A percentile compares a stretch with the other conserved stretches of the same genome.
These are phyloP conservation scores for Amblyjoppa proteus DNA, from an alignment of 2,888 invertebrate species.

Conservation along the genomic window DNA sequence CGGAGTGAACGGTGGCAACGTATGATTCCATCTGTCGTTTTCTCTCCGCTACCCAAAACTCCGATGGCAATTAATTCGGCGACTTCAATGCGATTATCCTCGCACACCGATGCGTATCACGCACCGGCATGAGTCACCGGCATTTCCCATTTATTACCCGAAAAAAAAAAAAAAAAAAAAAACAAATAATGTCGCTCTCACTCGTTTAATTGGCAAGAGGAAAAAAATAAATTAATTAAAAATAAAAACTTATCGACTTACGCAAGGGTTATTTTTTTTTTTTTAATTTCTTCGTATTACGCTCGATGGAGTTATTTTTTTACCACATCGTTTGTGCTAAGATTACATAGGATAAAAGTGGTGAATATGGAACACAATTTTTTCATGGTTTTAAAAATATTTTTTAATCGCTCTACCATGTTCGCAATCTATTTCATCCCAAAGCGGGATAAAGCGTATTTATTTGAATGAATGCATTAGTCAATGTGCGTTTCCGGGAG, in stretches of 20 bases:
- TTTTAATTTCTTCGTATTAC: too few species aligned
- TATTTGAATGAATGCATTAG: not conserved
- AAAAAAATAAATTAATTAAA: not conserved
- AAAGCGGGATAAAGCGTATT: not conserved
- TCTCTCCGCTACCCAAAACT: not conserved
- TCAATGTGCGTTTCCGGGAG: not conserved
- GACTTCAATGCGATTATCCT: conserved; percentile 5
- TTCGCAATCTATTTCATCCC: not conserved
- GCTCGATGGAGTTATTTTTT: too few species aligned
- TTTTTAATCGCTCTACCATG: not conserved
- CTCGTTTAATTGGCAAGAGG: not conserved
- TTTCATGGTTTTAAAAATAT: not conserved
- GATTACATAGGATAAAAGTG: not conserved
- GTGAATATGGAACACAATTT: not conserved
- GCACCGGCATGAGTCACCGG: conserved; percentile 24
- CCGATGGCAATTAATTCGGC: conserved; percentile 24
- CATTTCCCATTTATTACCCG: not conserved
- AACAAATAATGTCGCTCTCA: not conserved
- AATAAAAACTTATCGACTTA: not conserved
- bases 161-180: not conserved
- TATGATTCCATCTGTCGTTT: not conserved
- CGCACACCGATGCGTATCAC: not conserved
- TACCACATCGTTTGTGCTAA: too few species aligned
- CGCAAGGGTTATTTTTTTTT: not conserved
- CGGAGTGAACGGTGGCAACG: not conserved